phyloP scores from a whole-genome alignment of 1,140 invertebrate species.

The Zaprionus camerounensis region DNA sequence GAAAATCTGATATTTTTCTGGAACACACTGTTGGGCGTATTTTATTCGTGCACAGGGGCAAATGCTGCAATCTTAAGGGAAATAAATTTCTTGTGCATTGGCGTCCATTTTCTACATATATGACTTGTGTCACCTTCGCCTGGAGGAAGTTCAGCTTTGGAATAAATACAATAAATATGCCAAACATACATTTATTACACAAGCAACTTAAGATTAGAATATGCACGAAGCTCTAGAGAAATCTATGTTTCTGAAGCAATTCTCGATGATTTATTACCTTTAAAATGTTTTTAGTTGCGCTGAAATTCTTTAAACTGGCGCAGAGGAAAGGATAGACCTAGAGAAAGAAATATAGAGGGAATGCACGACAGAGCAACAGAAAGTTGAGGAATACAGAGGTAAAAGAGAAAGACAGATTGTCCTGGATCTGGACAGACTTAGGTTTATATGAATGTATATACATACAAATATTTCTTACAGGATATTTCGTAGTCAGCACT shows the following conservation, averaged over 20 bases:
- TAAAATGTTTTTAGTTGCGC: neutral
- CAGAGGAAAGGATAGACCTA: neutral
- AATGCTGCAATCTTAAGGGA: slow-evolving; percentile 1
- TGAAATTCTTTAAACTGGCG: neutral
- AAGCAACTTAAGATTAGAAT: neutral
- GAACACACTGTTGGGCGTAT: slow-evolving; percentile 11
- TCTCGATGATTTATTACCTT: neutral
- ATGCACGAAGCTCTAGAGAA: neutral
- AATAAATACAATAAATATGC: slow-evolving; percentile 1
- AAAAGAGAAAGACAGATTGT: too few species aligned
- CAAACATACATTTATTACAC: slow-evolving; percentile 2
- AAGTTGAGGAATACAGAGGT: too few species aligned
- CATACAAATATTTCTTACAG: neutral
- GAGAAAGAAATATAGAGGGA: neutral
- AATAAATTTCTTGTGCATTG: slow-evolving; percentile 17
- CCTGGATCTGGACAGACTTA: neutral
- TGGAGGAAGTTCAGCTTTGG: neutral
- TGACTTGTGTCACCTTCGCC: slow-evolving; percentile 6
- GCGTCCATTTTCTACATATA: neutral
- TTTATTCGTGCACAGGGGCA: slow-evolving; percentile 15
- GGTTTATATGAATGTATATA: neutral
- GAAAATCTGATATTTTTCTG: slow-evolving; percentile 25
- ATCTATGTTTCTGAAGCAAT: neutral
- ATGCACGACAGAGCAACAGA: too few species aligned
- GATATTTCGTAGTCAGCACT: neutral